Base-by-base conservation (phyloP, 2,888 invertebrate species). In the Xestia ashworthii region DNA sequence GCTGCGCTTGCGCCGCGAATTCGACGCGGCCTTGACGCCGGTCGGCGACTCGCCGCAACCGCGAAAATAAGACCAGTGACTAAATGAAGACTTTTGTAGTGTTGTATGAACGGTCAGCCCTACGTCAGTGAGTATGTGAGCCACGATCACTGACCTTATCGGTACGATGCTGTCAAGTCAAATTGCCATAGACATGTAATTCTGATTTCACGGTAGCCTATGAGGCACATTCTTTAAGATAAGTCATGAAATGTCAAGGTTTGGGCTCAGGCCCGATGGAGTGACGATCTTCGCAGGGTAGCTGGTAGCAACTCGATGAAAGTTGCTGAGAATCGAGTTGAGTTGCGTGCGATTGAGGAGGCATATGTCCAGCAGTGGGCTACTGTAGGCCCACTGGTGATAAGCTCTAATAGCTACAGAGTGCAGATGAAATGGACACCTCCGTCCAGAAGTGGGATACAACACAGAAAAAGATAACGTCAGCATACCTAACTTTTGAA, bases 1-100 rank as follows among this genome's bases (percentile, higher is more conserved):
- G 22, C 44, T 65, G 75, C 71, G 68, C 74, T 53, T 44, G 62
- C 87, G 87, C 62, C 50, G 89, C 91, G 90, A 95, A 95, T 96
- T 95, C 93, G 95, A 90, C 94, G 93, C 94, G 94, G 93, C 96
- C 96, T 96, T 96, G 95, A 87, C 90, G 86, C 55, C 93, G 96
- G 95, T 94, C 96, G 91, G 81, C 94, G 95, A 95, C 96, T 93
- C 92, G 44, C 62, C 8, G 76, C 76, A 75, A 81, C 71, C 75
- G 83, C 83, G 75, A 82, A 81, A 82, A 85, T 76, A 85, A 76
- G 79, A 85, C 44, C 85, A 82, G 91, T 91, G 88, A 90, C 90
- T 87, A 91, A 89, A 86, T 88, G 78, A 77, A 79, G 86, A 74
- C 48, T 65, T 65, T 65, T 65, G n/a, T 44, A 65, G 58, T 46